Conservation (phyloP, 2,113 vertebrate species). For the Callospermophilus lateralis region DNA sequence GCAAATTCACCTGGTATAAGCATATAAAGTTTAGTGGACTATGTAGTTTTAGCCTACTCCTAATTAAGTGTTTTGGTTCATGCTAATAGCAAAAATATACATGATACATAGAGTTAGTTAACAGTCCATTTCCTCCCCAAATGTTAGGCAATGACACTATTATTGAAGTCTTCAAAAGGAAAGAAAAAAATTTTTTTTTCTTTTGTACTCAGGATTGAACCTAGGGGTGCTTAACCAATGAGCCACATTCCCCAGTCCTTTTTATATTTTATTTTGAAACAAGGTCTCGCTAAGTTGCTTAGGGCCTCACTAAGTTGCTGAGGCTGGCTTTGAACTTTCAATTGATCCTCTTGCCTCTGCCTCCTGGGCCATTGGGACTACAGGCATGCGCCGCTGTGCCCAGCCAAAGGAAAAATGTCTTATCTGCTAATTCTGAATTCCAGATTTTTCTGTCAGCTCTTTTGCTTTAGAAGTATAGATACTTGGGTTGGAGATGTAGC, state of each 20-base stretch:
- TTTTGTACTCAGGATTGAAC: too few relatives aligned
- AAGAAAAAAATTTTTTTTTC: background rate
- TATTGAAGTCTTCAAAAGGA: background rate
- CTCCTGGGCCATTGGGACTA: too few relatives aligned
- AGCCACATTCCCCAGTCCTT: too few relatives aligned
- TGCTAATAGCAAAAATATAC: conserved; percentile 19
- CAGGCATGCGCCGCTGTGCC: too few relatives aligned
- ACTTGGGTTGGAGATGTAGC: background rate
- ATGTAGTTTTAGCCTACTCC: conserved; percentile 2
- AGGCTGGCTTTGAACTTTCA: too few relatives aligned
- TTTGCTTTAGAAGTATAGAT: conserved; percentile 92
- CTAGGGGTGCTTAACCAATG: too few relatives aligned
- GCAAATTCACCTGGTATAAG: conserved; percentile 62
- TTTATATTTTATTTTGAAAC: too few relatives aligned
- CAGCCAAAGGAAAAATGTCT: background rate
- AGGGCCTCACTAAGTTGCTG: too few relatives aligned
- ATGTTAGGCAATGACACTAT: conserved; percentile 42
- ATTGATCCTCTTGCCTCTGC: too few relatives aligned
- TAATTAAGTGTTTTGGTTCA: conserved; percentile 38
- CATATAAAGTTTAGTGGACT: conserved; percentile 69
- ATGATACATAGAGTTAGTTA: conserved; percentile 29
- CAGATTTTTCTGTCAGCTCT: conserved; percentile 92
- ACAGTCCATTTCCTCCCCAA: conserved; percentile 35
- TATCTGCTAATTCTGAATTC: conserved; percentile 84
- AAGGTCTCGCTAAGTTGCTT: too few relatives aligned